phyloP scores from a whole-genome alignment of 2,797 vertebrate species.

The Myiotriccus ornatus region DNA sequence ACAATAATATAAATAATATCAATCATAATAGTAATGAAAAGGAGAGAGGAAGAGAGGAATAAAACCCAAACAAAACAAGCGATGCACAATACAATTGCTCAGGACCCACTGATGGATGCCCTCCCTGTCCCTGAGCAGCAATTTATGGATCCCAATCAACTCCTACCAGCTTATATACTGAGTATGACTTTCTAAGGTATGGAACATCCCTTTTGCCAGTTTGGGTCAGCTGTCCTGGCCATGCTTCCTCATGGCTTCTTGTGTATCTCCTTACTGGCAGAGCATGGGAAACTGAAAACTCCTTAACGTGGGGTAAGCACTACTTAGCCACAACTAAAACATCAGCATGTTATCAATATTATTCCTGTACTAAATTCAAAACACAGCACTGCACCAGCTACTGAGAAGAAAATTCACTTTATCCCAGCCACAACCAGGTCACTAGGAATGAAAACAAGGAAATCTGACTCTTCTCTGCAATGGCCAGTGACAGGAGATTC shows the following conservation, averaged over 20 bases:
- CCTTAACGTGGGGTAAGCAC: not conserved
- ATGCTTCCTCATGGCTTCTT: not conserved
- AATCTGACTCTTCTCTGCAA: not conserved
- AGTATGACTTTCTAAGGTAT: rapidly evolving
- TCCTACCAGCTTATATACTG: not conserved
- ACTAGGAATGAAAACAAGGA: not conserved
- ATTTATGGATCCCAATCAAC: not conserved
- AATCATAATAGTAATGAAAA: not conserved
- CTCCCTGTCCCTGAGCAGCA: not conserved
- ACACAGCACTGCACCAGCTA: not conserved
- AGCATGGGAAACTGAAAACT: not conserved
- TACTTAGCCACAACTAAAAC: not conserved
- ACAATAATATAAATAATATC: not conserved
- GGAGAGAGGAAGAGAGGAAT: not conserved
- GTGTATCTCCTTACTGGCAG: not conserved
- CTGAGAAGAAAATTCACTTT: not conserved
- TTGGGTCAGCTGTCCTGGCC: rapidly evolving
- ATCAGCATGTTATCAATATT: not conserved
- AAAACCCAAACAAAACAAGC: not conserved
- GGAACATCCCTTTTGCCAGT: not conserved
- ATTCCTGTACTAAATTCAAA: not conserved
- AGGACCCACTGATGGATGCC: not conserved
- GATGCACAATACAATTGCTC: not conserved
- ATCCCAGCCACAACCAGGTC: not conserved
- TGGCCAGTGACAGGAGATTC: too few species aligned